Evolutionary conservation across 2,888 invertebrate species (phyloP), one percentile per base, ranked within the genome.

Genomic region (Schizotus pectinicornis): DNA sequence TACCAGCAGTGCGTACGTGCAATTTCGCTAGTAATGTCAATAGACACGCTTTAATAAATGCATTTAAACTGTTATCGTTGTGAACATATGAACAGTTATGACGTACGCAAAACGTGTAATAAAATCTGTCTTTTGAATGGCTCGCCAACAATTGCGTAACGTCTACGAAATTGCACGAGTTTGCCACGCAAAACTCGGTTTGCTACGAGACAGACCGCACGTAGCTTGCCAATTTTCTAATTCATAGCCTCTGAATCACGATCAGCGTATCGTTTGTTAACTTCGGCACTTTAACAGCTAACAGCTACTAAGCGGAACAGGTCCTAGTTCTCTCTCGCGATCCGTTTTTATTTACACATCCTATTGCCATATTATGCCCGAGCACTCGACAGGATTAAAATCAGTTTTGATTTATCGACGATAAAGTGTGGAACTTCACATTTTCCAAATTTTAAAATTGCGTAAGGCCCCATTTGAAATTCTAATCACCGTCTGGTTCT

Each of bases 181-280:
- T 56, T 38, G 31, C 45, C 59, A 53, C 48, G 52, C 56, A 60
- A 56, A 60, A 54, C 43, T 45, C 50, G 37, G 53, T 50, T 51
- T 52, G 51, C 52, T 42, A 68, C 68, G 69, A 64, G 69, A 64
- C 67, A 61, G 64, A 61, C 34, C 67, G 59, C 69, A 69, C 69
- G 69, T 69, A 69, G 67, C 62, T 65, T 63, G 67, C 65, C 65
- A 67, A 69, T 67, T 68, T 67, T 67, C 67, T 68, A 69, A 69
- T 68, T 67, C 67, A 62, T 62, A 63, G 58, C 64, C 62, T 57
- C 64, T 67, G 69, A 67, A 65, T 67, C 68, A 67, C 61, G 60
- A 57, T 55, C 53, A 54, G 37, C 48, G 47, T 46, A 55, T 59
- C 35, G 31, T 43, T 38, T 41, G 41, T 46, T 33, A 48, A 48